A percentile compares a stretch with the other conserved stretches of the same genome.
Evolutionary conservation across 2,888 invertebrate genomes (phyloP).

Genomic region (Proisotoma minuta): DNA sequence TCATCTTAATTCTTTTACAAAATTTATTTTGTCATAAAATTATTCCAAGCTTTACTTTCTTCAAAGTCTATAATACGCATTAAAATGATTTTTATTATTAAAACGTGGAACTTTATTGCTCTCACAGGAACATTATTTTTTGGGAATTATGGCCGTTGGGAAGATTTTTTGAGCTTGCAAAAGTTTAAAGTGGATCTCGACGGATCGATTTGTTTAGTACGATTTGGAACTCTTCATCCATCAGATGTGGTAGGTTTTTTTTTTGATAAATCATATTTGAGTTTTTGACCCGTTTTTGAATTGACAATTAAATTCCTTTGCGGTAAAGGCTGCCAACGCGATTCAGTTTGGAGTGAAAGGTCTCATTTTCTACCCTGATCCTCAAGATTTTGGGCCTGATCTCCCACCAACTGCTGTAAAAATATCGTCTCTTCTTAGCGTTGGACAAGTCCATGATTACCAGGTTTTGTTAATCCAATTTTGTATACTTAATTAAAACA

Average conservation of each 20-base stretch:
- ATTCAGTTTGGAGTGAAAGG: slow-evolving; percentile 42
- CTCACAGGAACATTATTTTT: slow-evolving; percentile 45
- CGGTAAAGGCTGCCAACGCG: slow-evolving; percentile 37
- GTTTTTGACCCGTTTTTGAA: not conserved
- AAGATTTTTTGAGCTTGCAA: slow-evolving; percentile 43
- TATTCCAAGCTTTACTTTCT: too few species aligned
- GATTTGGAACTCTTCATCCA: slow-evolving; percentile 45
- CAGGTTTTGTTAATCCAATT: slow-evolving; percentile 31
- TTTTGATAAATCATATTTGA: not conserved
- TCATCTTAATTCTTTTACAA: too few species aligned
- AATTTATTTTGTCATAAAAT: too few species aligned
- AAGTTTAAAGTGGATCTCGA: slow-evolving; percentile 36
- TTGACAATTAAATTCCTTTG: not conserved
- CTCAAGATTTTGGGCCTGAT: slow-evolving; percentile 43
- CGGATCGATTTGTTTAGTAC: slow-evolving; percentile 44
- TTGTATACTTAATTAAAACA: not conserved
- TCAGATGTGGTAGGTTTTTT: slow-evolving; percentile 43
- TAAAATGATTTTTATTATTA: slow-evolving; percentile 42
- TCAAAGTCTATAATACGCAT: too few species aligned
- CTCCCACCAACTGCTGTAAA: slow-evolving; percentile 39
- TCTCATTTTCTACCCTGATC: slow-evolving; percentile 46
- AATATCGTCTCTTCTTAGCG: slow-evolving; percentile 40
- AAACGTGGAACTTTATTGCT: slow-evolving; percentile 36
- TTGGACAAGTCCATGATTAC: slow-evolving; percentile 46
- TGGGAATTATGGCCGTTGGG: slow-evolving; percentile 44